Evolutionary conservation across 2,888 invertebrate species (phyloP), one percentile per base, ranked within the genome.

Genomic region (Watsonalla binaria): DNA sequence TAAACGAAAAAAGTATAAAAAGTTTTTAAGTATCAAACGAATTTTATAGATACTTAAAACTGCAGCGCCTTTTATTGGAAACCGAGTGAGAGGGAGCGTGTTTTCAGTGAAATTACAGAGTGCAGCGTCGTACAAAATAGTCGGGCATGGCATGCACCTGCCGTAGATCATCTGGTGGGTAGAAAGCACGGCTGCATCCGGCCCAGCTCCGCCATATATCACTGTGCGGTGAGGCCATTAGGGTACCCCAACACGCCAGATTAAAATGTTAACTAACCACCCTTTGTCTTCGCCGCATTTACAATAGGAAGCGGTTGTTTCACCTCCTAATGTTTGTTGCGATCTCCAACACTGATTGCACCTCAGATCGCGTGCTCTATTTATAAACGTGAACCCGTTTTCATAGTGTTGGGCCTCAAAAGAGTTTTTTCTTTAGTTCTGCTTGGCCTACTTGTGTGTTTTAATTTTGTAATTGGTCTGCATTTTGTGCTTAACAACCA

Each of bases 241-340:
- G 73, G 65, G 69, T 61, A 65, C 68, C 68, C 70, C 66, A 68
- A 77, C 74, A 74, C 71, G 71, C 63, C 77, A 72, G 77, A 85
- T 83, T 83, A 83, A 83, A 83, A 83, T 82, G 82, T 82, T 80
- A 82, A 80, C 80, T 74, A 79, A 77, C 78, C 76, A 70, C 74
- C 72, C 76, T 76, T 76, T 81, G 75, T 78, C 78, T 80, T 79
- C 73, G 58, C 72, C 68, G 66, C 77, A 70, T 74, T 79, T 75
- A 78, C 72, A 72, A 77, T 69, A 70, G 72, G 68, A 76, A 75
- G 65, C 60, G 68, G 65, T 78, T 72, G 74, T 73, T 76, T 74
- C 71, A 65, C 66, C 64, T 66, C 70, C 70, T 72, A 72, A 77
- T 76, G 73, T 73, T 71, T 60, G 67, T 62, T 65, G 65, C 65